These are phyloP conservation scores for Nicator chloris DNA, from an alignment of 2,113 vertebrate species.

Conservation along the genomic window DNA sequence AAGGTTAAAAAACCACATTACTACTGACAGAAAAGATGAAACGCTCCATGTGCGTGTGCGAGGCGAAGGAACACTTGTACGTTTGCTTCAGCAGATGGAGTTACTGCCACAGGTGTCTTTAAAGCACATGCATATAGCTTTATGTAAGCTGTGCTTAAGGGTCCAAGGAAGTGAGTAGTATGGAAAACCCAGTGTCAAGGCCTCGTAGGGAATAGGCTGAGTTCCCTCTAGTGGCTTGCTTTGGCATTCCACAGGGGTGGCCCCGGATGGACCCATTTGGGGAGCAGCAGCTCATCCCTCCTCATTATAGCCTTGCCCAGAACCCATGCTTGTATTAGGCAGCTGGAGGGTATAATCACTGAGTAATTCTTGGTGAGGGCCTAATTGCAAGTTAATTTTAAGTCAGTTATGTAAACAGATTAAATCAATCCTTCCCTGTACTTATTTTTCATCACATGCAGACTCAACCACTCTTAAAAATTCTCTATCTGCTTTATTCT, in stretches of 20 bases:
- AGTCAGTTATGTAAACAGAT: conserved; percentile 38
- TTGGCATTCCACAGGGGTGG: background rate
- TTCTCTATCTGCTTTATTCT: background rate
- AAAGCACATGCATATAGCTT: background rate
- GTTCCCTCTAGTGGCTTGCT: background rate
- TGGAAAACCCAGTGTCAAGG: background rate
- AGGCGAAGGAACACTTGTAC: background rate
- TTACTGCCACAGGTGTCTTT: background rate
- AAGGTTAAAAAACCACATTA: background rate
- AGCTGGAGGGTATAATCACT: background rate
- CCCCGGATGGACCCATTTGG: fast-evolving
- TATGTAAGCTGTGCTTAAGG: fast-evolving
- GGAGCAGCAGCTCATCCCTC: background rate
- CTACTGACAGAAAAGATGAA: background rate
- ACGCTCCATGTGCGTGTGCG: fast-evolving
- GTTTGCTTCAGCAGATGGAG: background rate
- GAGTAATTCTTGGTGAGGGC: background rate
- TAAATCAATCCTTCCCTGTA: background rate
- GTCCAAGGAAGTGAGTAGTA: fast-evolving
- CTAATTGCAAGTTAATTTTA: conserved; percentile 26
- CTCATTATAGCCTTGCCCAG: background rate
- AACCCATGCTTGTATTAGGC: background rate
- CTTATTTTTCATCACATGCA: background rate
- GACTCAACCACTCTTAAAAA: background rate
- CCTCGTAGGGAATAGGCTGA: fast-evolving